A percentile compares a stretch with the other conserved stretches of the same genome.
phyloP scores from a whole-genome alignment of 2,888 invertebrate species.

The Andrena flavipes region DNA sequence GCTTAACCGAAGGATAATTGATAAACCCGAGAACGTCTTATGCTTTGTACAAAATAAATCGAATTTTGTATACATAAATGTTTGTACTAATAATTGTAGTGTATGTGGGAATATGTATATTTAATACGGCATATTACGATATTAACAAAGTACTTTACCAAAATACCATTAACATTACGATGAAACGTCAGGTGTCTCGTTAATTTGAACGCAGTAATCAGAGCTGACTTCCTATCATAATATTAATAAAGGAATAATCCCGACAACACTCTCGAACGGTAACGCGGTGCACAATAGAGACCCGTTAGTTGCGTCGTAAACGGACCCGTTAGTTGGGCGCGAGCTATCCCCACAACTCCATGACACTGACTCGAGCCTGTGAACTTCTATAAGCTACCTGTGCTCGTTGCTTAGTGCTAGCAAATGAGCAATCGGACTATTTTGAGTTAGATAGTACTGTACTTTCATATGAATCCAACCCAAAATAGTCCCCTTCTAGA shows the following conservation, averaged over 20 bases:
- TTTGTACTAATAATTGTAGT: slow-evolving; percentile 26
- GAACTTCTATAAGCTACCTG: too few relatives aligned
- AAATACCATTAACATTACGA: slow-evolving; percentile 51
- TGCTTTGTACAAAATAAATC: slow-evolving; percentile 42
- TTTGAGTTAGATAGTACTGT: too few relatives aligned
- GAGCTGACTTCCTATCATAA: slow-evolving; percentile 13
- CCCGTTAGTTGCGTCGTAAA: too few relatives aligned
- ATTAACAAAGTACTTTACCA: slow-evolving; percentile 42
- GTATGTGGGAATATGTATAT: slow-evolving; percentile 26
- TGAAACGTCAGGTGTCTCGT: slow-evolving; percentile 20
- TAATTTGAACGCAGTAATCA: slow-evolving; percentile 16
- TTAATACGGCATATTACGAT: slow-evolving; percentile 25
- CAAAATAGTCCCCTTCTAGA: too few relatives aligned
- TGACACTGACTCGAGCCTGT: too few relatives aligned
- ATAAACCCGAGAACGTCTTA: neutral
- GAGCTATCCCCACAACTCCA: too few relatives aligned
- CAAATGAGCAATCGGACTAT: too few relatives aligned
- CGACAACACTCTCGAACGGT: slow-evolving; percentile 13
- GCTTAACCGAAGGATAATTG: neutral
- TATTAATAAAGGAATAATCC: slow-evolving; percentile 26
- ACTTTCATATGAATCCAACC: too few relatives aligned
- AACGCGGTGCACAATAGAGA: neutral
- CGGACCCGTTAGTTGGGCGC: too few relatives aligned
- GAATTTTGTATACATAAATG: slow-evolving; percentile 30
- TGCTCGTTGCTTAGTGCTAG: too few relatives aligned